phyloP scores from a whole-genome alignment of 2,113 vertebrate species.

The Grammomys surdaster region DNA sequence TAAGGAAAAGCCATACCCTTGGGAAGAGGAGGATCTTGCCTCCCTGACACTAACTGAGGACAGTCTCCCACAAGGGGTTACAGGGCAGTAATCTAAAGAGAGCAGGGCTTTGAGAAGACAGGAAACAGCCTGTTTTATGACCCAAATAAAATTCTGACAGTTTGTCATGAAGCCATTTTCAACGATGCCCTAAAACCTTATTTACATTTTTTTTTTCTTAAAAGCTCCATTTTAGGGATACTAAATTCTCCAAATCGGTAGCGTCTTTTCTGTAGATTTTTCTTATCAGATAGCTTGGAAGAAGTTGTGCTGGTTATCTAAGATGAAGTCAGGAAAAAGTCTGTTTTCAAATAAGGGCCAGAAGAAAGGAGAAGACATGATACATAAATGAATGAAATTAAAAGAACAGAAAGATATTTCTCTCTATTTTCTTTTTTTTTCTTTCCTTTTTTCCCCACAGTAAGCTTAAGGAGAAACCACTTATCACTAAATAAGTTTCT shows the following conservation, averaged over 20 bases:
- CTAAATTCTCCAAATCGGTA: neutral
- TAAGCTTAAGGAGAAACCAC: neutral
- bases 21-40: neutral
- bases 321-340: neutral
- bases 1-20: neutral
- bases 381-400: neutral
- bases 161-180: slow-evolving; percentile 42
- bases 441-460: neutral
- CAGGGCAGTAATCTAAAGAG: slow-evolving; percentile 31
- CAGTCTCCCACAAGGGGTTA: neutral
- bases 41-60: neutral
- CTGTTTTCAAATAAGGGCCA: neutral
- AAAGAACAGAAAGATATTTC: neutral
- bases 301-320: neutral
- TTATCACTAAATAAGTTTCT: neutral
- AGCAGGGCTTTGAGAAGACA: neutral
- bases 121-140: slow-evolving; percentile 47
- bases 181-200: slow-evolving; percentile 49
- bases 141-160: slow-evolving; percentile 61
- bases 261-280: neutral
- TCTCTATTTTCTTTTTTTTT: neutral
- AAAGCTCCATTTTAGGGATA: neutral
- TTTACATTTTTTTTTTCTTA: slow-evolving; percentile 57
- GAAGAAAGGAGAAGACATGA: neutral
- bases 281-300: neutral